These are phyloP conservation scores for Drosophila anomelani DNA, from an alignment of 2,888 invertebrate genomes.

Conservation along the genomic window DNA sequence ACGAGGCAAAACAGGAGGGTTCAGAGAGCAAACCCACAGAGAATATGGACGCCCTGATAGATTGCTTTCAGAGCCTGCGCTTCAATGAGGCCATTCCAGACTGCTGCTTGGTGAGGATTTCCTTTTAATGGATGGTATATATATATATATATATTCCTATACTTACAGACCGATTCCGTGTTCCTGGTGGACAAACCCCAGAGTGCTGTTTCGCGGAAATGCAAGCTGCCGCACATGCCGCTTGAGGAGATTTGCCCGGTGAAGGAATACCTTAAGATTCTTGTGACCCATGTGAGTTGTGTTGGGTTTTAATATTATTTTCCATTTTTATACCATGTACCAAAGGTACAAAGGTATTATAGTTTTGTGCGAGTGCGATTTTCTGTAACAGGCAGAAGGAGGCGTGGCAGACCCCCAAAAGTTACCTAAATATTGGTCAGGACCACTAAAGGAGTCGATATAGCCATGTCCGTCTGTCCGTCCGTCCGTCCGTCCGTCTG, in stretches of 20 bases:
- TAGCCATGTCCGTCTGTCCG: too few relatives aligned
- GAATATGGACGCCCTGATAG: not conserved
- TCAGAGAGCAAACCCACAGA: too few relatives aligned
- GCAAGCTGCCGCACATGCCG: not conserved
- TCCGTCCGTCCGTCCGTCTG: too few relatives aligned
- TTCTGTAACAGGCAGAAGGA: too few relatives aligned
- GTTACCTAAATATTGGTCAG: too few relatives aligned
- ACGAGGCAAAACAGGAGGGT: not conserved
- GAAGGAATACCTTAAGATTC: not conserved
- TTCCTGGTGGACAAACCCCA: slow-evolving; percentile 33
- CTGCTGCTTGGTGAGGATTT: not conserved
- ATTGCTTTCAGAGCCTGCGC: not conserved
- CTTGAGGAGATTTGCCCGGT: not conserved
- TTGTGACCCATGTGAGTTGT: not conserved
- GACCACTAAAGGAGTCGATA: too few relatives aligned
- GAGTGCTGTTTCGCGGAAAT: slow-evolving; percentile 3
- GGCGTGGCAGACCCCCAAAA: too few relatives aligned
- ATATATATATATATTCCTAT: not conserved
- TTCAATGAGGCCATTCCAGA: not conserved
- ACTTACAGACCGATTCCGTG: slow-evolving; percentile 26
- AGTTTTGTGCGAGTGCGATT: too few relatives aligned
- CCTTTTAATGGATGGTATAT: not conserved
- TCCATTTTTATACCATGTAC: too few relatives aligned
- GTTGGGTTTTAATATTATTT: too few relatives aligned
- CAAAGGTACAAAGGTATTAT: too few relatives aligned